Percentiles rank a stretch among this genome's conserved stretches.
Evolutionary conservation across 2,888 invertebrate species (phyloP).

Genomic region (Cancer borealis): DNA sequence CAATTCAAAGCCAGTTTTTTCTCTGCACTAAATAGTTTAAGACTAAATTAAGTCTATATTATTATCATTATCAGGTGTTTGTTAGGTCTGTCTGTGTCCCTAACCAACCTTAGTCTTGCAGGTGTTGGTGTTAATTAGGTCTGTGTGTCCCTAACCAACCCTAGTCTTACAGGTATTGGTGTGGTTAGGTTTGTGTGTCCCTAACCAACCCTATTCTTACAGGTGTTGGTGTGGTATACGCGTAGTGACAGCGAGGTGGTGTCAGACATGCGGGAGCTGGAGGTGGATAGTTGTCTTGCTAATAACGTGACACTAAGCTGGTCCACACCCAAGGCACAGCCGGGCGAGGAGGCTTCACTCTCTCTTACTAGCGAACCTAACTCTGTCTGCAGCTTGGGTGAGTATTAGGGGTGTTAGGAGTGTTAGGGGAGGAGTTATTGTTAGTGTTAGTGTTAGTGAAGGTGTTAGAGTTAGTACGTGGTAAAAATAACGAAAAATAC

Average conservation of each 20-base stretch:
- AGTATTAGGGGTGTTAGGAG: background rate
- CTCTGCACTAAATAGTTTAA: too few relatives aligned
- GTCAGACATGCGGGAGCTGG: slow-evolving; percentile 47
- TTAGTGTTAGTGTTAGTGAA: background rate
- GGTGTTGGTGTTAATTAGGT: too few relatives aligned
- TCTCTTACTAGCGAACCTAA: background rate
- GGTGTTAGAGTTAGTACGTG: too few relatives aligned
- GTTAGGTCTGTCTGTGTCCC: too few relatives aligned
- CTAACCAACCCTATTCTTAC: background rate
- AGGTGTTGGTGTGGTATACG: slow-evolving; percentile 62
- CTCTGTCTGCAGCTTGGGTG: slow-evolving; percentile 54
- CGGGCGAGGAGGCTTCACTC: slow-evolving; percentile 36
- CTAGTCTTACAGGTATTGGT: too few relatives aligned
- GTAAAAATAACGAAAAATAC: too few relatives aligned
- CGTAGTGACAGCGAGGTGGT: slow-evolving; percentile 63
- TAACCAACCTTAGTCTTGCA: too few relatives aligned
- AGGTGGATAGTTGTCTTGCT: slow-evolving; percentile 51
- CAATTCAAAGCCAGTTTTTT: too few relatives aligned
- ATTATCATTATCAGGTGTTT: too few relatives aligned
- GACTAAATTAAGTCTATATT: too few relatives aligned
- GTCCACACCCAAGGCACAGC: slow-evolving; percentile 31
- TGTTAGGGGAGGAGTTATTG: background rate
- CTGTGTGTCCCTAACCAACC: too few relatives aligned
- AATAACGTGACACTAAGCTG: slow-evolving; percentile 35
- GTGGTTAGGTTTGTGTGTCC: too few relatives aligned